Conservation (phyloP, 1,140 invertebrate species). For the Procambarus virginalis region DNA sequence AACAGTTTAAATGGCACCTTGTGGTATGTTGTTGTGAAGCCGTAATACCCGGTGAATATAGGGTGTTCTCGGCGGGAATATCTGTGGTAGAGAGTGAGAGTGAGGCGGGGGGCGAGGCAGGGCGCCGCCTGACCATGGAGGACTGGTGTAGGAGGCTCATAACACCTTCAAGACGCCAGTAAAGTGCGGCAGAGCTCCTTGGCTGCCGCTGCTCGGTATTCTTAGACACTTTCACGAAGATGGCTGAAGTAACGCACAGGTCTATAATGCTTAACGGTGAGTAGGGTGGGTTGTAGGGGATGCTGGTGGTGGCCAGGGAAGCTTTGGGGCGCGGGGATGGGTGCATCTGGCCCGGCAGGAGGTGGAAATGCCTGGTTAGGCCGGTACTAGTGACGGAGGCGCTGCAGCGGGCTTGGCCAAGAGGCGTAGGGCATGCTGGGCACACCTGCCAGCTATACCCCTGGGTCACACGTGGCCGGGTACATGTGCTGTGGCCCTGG, state of each 20-base stretch:
- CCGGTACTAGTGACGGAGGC: not conserved
- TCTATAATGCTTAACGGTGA: constrained; percentile 53
- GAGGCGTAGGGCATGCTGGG: not conserved
- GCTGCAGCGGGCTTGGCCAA: constrained; percentile 23
- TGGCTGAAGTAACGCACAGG: constrained; percentile 59
- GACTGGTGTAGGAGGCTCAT: not conserved
- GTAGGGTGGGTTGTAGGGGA: not conserved
- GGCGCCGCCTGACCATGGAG: constrained; percentile 23
- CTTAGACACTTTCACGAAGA: constrained; percentile 60
- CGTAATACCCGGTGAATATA: not conserved
- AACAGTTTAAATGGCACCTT: constrained; percentile 61
- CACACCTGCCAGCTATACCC: not conserved
- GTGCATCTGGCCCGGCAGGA: not conserved
- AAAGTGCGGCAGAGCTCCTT: constrained; percentile 10
- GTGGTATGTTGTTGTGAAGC: constrained; percentile 11
- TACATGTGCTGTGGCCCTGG: not conserved
- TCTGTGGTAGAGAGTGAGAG: not conserved
- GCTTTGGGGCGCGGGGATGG: not conserved
- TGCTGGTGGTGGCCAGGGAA: not conserved
- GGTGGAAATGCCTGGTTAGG: not conserved
- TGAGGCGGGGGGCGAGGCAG: no score
- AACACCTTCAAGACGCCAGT: constrained; percentile 23
- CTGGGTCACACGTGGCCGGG: no score
- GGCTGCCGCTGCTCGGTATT: constrained; percentile 57
- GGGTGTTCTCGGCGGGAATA: not conserved